These are phyloP conservation scores for Chrysomallon squamiferum DNA, from an alignment of 1,140 invertebrate species.

Conservation along the genomic window DNA sequence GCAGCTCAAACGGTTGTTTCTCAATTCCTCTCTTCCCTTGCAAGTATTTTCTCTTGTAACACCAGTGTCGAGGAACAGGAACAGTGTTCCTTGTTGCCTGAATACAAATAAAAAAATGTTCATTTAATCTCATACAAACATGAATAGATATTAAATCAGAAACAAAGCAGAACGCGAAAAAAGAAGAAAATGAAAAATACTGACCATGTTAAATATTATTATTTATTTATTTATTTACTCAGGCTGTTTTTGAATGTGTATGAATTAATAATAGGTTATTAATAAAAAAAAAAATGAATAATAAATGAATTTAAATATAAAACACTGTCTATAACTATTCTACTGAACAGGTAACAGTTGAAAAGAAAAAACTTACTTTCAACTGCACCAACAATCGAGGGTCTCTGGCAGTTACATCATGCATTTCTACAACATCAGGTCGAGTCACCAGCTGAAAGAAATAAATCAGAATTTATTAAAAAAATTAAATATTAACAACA, in stretches of 20 bases:
- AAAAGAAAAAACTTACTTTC: slow-evolving; percentile 79
- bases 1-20: slow-evolving; percentile 97
- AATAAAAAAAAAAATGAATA: too few relatives aligned
- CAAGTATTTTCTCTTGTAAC: slow-evolving; percentile 95
- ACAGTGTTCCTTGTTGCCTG: slow-evolving; percentile 89
- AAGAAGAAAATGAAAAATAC: not conserved
- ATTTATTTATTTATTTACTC: too few relatives aligned
- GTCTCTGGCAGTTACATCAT: slow-evolving; percentile 97
- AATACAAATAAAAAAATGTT: slow-evolving; percentile 6
- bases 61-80: slow-evolving; percentile 98
- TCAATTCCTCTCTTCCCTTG: slow-evolving; percentile 99
- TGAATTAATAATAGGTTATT: too few relatives aligned
- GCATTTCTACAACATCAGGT: slow-evolving; percentile 99
- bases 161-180: not conserved
- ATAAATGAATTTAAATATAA: too few relatives aligned
- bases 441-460: slow-evolving; percentile 70
- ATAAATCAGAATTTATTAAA: not conserved
- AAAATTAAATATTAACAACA: too few relatives aligned
- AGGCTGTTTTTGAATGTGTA: too few relatives aligned
- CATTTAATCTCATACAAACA: not conserved
- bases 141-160: not conserved
- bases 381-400: slow-evolving; percentile 94
- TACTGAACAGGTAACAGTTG: too few relatives aligned
- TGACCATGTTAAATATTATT: not conserved
- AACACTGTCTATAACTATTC: too few relatives aligned